A percentile compares a stretch with the other conserved stretches of the same genome.
Evolutionary conservation across 2,797 vertebrate species (phyloP).

Genomic region (Craterocephalus amniculus): DNA sequence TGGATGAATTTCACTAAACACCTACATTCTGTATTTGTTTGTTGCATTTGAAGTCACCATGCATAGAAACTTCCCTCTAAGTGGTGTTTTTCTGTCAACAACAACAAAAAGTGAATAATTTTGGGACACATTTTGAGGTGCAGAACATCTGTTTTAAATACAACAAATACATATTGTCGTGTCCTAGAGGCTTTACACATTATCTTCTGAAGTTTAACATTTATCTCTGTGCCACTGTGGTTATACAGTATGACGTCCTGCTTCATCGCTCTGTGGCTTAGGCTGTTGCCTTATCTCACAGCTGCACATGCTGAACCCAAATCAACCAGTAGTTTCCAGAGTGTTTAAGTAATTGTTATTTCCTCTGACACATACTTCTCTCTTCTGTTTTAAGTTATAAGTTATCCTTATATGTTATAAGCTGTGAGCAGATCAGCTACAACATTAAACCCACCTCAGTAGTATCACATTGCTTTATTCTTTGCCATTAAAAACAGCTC

Average conservation of each 20-base stretch:
- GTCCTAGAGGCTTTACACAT: not conserved
- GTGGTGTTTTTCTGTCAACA: not conserved
- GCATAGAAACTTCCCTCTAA: not conserved
- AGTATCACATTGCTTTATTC: not conserved
- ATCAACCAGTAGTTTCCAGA: constrained; percentile 7
- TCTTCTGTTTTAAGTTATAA: not conserved
- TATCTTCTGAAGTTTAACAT: constrained; percentile 4
- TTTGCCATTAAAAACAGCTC: not conserved
- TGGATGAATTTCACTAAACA: not conserved
- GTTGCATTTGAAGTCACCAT: not conserved
- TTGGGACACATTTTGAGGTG: not conserved
- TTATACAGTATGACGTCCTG: constrained; percentile 6
- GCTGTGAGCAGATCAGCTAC: not conserved
- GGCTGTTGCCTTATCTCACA: constrained; percentile 39
- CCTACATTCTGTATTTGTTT: not conserved
- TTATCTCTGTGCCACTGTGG: not conserved
- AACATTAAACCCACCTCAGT: not conserved
- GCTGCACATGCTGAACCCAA: constrained; percentile 18
- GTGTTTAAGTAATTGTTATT: constrained; percentile 21
- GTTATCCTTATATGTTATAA: too few relatives aligned
- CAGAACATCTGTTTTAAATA: not conserved
- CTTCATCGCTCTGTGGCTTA: not conserved
- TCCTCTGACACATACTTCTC: constrained; percentile 11
- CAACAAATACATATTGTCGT: not conserved
- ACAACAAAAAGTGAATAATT: not conserved